Evolutionary conservation across 1,140 invertebrate species (phyloP).

Genomic region (Goniozus legneri): DNA sequence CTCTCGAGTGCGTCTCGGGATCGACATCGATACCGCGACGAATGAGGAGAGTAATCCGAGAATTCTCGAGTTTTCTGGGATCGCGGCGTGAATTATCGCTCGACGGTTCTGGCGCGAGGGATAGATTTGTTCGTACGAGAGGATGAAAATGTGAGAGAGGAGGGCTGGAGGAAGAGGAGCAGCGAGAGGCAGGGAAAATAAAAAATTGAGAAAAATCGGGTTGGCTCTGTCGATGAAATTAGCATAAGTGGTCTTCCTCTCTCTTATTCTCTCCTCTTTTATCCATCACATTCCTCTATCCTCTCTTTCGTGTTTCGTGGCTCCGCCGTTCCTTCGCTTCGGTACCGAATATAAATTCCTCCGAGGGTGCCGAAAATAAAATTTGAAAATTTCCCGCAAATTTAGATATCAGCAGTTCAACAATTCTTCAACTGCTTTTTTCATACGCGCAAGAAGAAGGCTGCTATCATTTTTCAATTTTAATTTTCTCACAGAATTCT

Average conservation of each 20-base stretch:
- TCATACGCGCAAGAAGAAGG: no score
- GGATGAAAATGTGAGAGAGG: no score
- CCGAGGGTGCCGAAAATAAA: neutral
- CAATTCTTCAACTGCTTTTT: no score
- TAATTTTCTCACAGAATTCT: no score
- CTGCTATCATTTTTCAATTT: no score
- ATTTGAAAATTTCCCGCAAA: neutral
- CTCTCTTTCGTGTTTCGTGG: neutral
- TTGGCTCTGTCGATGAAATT: slow-evolving; percentile 9
- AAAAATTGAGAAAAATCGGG: neutral
- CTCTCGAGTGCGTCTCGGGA: no score
- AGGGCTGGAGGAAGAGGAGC: no score
- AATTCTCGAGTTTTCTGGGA: neutral
- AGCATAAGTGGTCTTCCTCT: slow-evolving; percentile 14
- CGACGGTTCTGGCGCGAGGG: no score
- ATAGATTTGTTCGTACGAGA: neutral
- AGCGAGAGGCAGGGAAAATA: slow-evolving; percentile 1
- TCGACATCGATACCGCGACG: no score
- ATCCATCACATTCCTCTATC: neutral
- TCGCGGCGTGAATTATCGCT: neutral
- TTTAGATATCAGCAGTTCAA: neutral
- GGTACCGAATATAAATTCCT: neutral
- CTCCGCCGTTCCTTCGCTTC: neutral
- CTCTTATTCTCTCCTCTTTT: no score
- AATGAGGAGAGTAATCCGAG: neutral